Percentiles rank a stretch among this genome's conserved stretches.
Conservation (phyloP, 2,113 vertebrate species). For the Muscicapa adusta region DNA sequence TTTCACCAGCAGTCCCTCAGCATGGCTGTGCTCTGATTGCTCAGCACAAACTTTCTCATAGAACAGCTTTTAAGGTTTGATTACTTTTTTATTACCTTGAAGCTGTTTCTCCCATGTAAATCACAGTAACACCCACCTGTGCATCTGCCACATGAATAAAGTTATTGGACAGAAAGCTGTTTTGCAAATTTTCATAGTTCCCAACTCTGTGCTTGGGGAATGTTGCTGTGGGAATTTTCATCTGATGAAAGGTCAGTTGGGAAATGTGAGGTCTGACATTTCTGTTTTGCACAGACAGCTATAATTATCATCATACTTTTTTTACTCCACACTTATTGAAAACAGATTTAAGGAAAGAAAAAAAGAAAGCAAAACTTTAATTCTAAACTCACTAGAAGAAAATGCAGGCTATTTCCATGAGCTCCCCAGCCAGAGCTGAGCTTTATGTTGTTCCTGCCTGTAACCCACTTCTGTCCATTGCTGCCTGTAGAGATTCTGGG, state of each 20-base stretch:
- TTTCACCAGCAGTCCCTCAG: neutral
- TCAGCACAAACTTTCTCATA: neutral
- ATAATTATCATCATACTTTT: conserved; percentile 63
- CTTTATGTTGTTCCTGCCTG: neutral
- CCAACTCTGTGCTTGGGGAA: conserved; percentile 9
- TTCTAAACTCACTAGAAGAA: conserved; percentile 36
- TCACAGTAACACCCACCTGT: conserved; percentile 4
- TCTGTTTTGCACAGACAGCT: conserved; percentile 55
- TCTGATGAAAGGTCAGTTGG: conserved; percentile 27
- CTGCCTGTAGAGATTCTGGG: neutral
- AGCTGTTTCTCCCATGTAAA: neutral
- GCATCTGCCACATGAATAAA: neutral
- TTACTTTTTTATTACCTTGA: neutral
- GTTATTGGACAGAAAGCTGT: neutral
- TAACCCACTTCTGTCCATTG: neutral
- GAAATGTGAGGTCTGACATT: conserved; percentile 47
- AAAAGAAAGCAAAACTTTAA: conserved; percentile 35
- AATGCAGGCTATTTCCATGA: neutral
- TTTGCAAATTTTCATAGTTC: conserved; percentile 39
- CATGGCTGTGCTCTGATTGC: neutral
- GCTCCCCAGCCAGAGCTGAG: neutral
- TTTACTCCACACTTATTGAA: conserved; percentile 34
- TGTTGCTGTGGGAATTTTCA: conserved; percentile 41
- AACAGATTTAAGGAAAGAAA: conserved; percentile 27
- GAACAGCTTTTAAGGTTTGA: neutral